Base-by-base conservation (phyloP, 2,888 invertebrate species). In the Electrophaes corylata region DNA sequence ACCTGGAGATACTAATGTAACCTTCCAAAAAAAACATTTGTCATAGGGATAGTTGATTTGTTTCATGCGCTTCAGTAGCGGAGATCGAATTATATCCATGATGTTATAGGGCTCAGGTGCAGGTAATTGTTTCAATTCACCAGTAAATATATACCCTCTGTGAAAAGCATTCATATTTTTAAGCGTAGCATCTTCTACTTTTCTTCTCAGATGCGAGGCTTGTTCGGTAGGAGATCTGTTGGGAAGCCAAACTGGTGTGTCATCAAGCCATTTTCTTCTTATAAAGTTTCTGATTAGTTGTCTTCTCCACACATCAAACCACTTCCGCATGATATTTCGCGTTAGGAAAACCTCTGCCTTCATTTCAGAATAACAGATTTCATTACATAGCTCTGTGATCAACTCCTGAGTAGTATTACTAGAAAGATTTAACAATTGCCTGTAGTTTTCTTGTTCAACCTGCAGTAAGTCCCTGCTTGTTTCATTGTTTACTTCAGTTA, bases 11-110 rank as follows among this genome's bases (percentile, higher is more conserved):
- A 94, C 93, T 47, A 95, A 75, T 4, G 93, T 90, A 29, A 94
- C 76, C 83, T 95, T 95, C 95, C 95, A 95, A 77, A 91, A 77
- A 76, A 87, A 79, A 71, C 83, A 83, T 78, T 86, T 83, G 70
- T 87, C 76, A 72, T 90, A 76, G 65, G 78, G 86, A 75, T 84
- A 90, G 70, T 69, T 83, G 45, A 85, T 92, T 84, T 83, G 91
- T 80, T 83, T 92, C 91, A 80, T 92, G 47, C 81, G 92, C 85
- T 76, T 90, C 60, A 86, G 78, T 67, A 84, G 81, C 61, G 79
- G 85, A 58, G 81, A 90, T 69, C 80, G 90, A 73, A 83, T 93
- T 67, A 76, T 88, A 81, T 81, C 92, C 81, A 91, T 84, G 1
- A 92, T 73, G 59, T 90, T 86, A 51, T 82, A 89, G 5, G 80